phyloP scores from a whole-genome alignment of 2,888 invertebrate species.

The Timema podura region DNA sequence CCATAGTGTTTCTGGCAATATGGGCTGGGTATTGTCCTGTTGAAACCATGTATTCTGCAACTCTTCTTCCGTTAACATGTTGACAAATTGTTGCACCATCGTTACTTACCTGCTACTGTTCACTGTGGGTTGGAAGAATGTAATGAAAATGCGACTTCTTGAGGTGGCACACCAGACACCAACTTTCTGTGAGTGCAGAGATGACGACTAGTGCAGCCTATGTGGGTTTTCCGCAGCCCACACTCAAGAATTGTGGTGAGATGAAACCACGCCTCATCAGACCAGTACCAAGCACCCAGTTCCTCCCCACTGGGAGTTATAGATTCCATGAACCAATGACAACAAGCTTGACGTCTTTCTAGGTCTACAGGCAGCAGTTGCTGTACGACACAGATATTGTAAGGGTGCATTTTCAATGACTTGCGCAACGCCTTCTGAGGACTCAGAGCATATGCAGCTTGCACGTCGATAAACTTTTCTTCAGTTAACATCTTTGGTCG shows the following conservation, averaged over 20 bases:
- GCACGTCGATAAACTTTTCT: background rate
- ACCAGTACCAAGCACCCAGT: conserved; percentile 15
- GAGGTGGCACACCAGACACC: conserved; percentile 22
- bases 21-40: background rate
- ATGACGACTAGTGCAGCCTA: conserved; percentile 17
- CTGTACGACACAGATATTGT: conserved; percentile 8
- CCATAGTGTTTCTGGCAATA: background rate
- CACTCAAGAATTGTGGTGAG: background rate
- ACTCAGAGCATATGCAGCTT: conserved; percentile 8
- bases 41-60: background rate
- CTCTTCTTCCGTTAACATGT: background rate
- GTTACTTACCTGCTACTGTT: background rate
- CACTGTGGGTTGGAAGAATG: conserved; percentile 4
- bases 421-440: background rate
- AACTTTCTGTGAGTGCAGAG: conserved; percentile 23
- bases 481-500: background rate
- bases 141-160: conserved; percentile 14
- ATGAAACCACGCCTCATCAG: conserved; percentile 12
- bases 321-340: conserved; percentile 8
- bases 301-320: conserved; percentile 13
- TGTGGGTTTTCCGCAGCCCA: conserved; percentile 22
- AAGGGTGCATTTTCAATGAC: background rate
- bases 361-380: conserved; percentile 1
- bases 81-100: background rate
- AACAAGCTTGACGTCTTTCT: conserved; percentile 4